Base-by-base conservation (phyloP, 2,888 invertebrate genomes). In the Spatulosminthurus flaviceps region DNA sequence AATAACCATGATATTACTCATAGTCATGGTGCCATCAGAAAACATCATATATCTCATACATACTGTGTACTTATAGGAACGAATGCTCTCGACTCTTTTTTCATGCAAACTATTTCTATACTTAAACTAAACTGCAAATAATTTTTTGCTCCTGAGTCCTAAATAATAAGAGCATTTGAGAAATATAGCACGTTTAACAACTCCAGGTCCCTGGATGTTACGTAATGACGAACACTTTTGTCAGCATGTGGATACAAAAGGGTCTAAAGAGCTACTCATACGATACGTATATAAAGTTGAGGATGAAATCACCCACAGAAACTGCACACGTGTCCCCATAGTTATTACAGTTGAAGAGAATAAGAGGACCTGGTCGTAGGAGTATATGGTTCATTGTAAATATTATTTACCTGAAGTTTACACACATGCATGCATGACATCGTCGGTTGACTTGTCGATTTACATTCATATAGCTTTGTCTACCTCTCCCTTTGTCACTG, bases 271-370 rank as follows among this genome's bases (percentile, higher is more conserved):
- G 51, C 51, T 11, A 51, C 9, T 19, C 2, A 19, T 11, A 51
- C 51, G 9, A 51, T 41, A 41, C 7, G 51, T 51, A 51, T 2
- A 16, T n/a, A 19, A 19, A 51, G 19, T n/a, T 51, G 5, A 51
- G 7, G 51, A 51, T 51, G 51, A 51, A 51, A 51, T 51, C 51
- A 51, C 51, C 51, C 51, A 51, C 51, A 51, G 5, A 51, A 51
- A 51, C 51, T 51, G 19, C 51, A 51, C 51, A 51, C 51, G 51
- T 51, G 51, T 51, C 5, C 51, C n/a, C 51, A 51, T 2, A 2
- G n/a, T n/a, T n/a, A n/a, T n/a, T n/a, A n/a, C n/a, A n/a, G n/a
- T n/a, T n/a, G n/a, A n/a, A n/a, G n/a, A n/a, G n/a, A n/a, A n/a
- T n/a, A n/a, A n/a, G 51, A 51, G 16, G 51, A 51, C 51, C 16